Conservation (phyloP, 2,888 invertebrate species). For the Andrena hattorfiana region DNA sequence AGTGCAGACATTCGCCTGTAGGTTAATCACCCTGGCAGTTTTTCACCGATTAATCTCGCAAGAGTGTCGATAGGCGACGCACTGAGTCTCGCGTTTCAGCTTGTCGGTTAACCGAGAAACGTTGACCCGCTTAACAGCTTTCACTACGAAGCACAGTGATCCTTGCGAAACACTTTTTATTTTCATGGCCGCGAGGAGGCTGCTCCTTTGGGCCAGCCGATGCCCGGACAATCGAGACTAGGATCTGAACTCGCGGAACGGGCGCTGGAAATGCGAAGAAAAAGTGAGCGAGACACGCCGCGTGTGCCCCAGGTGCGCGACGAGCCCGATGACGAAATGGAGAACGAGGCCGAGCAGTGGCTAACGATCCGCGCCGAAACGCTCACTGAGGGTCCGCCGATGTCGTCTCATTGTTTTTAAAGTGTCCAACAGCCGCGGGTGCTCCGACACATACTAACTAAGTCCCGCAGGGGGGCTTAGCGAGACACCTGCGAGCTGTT, state of each 20-base stretch:
- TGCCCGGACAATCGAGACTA: background rate
- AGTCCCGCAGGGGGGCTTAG: constrained; percentile 57
- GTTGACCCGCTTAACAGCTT: constrained; percentile 46
- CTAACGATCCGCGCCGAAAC: constrained; percentile 69
- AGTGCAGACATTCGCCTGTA: background rate
- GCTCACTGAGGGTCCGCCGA: constrained; percentile 76
- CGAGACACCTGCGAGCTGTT: constrained; percentile 75
- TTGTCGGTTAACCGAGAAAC: constrained; percentile 28
- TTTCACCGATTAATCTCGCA: constrained; percentile 28
- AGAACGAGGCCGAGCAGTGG: constrained; percentile 53
- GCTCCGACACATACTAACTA: constrained; percentile 74
- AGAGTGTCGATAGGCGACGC: constrained; percentile 27
- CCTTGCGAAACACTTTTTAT: constrained; percentile 40
- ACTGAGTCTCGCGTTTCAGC: constrained; percentile 35
- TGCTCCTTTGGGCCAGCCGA: background rate
- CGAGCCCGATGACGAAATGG: constrained; percentile 20
- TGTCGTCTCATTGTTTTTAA: constrained; percentile 82
- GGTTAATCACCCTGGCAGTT: background rate
- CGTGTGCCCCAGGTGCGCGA: background rate
- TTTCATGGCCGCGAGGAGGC: background rate
- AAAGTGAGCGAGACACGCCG: background rate
- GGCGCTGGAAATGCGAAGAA: background rate
- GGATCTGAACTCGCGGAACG: background rate
- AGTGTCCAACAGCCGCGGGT: constrained; percentile 69
- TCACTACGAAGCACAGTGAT: constrained; percentile 39